A percentile compares a stretch with the other conserved stretches of the same genome.
phyloP scores from a whole-genome alignment of 1,140 invertebrate species.

The Lucilia cuprina region DNA sequence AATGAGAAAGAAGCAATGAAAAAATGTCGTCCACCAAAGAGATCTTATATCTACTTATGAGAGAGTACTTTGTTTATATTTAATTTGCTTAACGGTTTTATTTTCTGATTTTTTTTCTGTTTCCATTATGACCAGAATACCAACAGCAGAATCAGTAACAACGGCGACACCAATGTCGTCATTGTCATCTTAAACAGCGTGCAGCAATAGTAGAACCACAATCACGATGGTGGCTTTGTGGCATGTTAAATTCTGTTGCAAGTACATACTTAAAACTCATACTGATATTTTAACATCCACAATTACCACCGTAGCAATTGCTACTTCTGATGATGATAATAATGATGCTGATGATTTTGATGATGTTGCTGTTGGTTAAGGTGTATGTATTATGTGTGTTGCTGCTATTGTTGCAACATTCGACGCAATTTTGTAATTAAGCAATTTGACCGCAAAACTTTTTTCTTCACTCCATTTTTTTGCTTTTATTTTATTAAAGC shows the following conservation, averaged over 20 bases:
- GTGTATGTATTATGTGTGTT: not conserved
- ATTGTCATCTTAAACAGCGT: not conserved
- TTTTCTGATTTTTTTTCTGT: not conserved
- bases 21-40: not conserved
- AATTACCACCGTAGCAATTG: too few relatives aligned
- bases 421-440: slow-evolving; percentile 33
- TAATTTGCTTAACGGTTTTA: not conserved
- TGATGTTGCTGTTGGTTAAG: not conserved
- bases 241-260: slow-evolving; percentile 3
- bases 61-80: not conserved
- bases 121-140: not conserved
- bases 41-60: not conserved
- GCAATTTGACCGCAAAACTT: slow-evolving; percentile 34
- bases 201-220: slow-evolving; percentile 2
- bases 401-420: slow-evolving; percentile 4
- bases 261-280: not conserved
- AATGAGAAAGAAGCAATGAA: not conserved
- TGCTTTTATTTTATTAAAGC: not conserved
- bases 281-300: too few relatives aligned
- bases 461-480: not conserved
- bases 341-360: not conserved
- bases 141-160: not conserved
- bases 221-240: slow-evolving; percentile 26
- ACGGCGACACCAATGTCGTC: not conserved
- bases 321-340: not conserved